Conservation (phyloP, 2,797 vertebrate genomes). For the Trematomus bernacchii region DNA sequence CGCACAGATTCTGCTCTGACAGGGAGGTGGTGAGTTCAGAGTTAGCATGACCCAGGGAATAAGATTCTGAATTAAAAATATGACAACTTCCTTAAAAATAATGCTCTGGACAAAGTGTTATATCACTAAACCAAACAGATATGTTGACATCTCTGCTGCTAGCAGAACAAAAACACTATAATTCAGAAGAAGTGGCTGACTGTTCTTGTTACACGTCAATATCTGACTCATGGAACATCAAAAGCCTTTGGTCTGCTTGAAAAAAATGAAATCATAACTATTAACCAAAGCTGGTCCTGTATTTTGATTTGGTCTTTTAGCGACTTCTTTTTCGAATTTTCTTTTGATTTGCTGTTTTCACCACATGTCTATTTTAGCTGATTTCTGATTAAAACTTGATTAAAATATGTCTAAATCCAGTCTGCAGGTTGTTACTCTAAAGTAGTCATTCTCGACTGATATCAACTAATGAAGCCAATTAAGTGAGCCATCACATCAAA, state of each 20-base stretch:
- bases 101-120: not conserved
- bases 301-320: not conserved
- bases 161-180: not conserved
- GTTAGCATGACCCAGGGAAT: not conserved
- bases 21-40: too few relatives aligned
- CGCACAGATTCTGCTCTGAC: too few relatives aligned
- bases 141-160: constrained; percentile 1
- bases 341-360: not conserved
- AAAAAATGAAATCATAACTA: not conserved
- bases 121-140: not conserved
- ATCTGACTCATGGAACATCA: constrained; percentile 7
- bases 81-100: not conserved
- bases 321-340: not conserved
- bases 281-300: not conserved
- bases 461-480: not conserved
- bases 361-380: not conserved
- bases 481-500: not conserved
- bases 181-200: constrained; percentile 10
- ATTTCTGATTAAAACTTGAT: not conserved
- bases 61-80: not conserved
- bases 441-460: not conserved
- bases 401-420: not conserved
- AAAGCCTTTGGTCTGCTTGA: not conserved
- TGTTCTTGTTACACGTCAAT: constrained; percentile 3
- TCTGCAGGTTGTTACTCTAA: not conserved